Evolutionary conservation across 2,797 vertebrate species (phyloP).

Genomic region (Molossus molossus): DNA sequence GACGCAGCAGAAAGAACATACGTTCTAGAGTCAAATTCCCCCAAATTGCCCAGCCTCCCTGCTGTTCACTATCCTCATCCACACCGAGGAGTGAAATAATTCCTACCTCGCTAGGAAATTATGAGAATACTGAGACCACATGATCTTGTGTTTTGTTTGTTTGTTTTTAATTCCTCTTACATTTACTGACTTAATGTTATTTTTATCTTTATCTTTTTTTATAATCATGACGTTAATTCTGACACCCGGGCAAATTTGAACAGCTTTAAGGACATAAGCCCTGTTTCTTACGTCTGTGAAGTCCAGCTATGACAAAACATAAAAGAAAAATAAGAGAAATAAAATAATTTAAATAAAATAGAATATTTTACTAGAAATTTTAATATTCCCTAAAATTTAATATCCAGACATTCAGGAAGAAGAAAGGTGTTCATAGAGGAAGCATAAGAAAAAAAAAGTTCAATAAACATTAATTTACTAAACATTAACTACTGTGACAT

Average conservation of each 20-base stretch:
- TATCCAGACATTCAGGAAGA: background rate
- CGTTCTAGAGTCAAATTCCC: background rate
- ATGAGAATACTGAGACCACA: background rate
- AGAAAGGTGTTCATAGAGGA: background rate
- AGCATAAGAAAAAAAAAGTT: background rate
- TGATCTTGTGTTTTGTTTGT: background rate
- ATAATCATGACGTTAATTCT: background rate
- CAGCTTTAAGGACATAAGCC: background rate
- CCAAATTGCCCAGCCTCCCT: background rate
- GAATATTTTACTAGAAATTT: background rate
- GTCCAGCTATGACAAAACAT: background rate
- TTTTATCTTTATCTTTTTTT: background rate
- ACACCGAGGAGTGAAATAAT: background rate
- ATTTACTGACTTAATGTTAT: conserved; percentile 1
- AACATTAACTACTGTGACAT: background rate
- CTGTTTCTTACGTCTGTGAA: background rate
- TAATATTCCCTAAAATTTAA: background rate
- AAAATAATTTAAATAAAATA: conserved; percentile 12
- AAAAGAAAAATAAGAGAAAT: background rate
- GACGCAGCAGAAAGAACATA: background rate
- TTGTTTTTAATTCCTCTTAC: background rate
- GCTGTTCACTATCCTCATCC: background rate
- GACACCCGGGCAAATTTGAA: background rate
- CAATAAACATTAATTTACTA: conserved; percentile 1
- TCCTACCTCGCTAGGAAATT: background rate